These are phyloP conservation scores for Criorhina ranunculi DNA, from an alignment of 2,888 invertebrate genomes.

Conservation along the genomic window DNA sequence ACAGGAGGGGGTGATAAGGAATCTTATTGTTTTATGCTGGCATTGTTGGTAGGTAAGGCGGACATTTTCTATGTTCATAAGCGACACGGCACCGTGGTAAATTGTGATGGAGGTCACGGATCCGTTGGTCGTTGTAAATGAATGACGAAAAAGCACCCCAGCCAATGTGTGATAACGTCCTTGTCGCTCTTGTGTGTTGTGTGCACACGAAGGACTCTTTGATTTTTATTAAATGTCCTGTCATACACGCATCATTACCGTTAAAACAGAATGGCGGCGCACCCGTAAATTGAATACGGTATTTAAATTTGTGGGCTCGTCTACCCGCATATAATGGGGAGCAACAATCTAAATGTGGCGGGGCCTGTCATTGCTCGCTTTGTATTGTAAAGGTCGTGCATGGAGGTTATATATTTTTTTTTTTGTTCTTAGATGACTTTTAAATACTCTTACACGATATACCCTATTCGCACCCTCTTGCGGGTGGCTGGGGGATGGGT, in stretches of 20 bases:
- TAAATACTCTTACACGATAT: conserved; percentile 24
- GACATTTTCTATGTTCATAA: conserved; percentile 30
- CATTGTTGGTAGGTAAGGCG: conserved; percentile 19
- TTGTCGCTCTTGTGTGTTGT: conserved; percentile 19
- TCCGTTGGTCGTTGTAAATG: neutral
- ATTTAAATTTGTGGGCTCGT: conserved; percentile 62
- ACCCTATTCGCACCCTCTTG: neutral
- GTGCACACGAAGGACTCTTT: conserved; percentile 54
- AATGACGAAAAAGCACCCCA: conserved; percentile 1
- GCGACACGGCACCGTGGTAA: conserved; percentile 22
- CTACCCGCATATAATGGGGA: conserved; percentile 1
- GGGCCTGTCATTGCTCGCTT: conserved; percentile 1
- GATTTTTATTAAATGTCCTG: conserved; percentile 70
- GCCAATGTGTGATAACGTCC: conserved; percentile 45
- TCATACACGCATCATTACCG: conserved; percentile 73
- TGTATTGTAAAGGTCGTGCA: conserved; percentile 9
- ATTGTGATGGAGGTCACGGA: conserved; percentile 66
- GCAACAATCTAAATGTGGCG: conserved; percentile 38
- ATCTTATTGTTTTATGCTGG: conserved; percentile 51
- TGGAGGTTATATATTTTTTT: conserved; percentile 18
- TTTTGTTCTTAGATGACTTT: conserved; percentile 22
- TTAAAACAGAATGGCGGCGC: conserved; percentile 56
- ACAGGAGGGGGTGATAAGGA: conserved; percentile 36
- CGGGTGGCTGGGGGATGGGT: neutral
- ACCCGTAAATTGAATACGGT: conserved; percentile 67